Evolutionary conservation across 1,140 invertebrate genomes (phyloP).

Genomic region (Glossosoma conforme): DNA sequence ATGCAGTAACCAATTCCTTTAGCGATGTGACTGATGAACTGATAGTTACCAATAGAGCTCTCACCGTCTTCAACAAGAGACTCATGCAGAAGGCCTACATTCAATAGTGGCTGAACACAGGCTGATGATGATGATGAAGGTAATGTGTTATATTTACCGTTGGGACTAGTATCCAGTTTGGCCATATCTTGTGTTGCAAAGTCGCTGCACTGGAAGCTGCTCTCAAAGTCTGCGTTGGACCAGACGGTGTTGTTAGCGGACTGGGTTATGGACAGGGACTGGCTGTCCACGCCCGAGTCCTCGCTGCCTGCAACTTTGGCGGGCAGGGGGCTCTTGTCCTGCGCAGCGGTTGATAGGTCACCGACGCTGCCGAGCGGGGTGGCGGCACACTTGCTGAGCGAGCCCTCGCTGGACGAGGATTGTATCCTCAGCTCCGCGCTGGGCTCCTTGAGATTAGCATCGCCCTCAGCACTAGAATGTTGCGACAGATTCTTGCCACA

Average conservation of each 20-base stretch:
- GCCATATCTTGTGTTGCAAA: constrained; percentile 14
- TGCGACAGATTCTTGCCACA: constrained; percentile 11
- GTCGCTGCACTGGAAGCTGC: constrained; percentile 15
- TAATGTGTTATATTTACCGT: too few relatives aligned
- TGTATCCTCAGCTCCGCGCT: not conserved
- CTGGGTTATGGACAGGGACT: constrained; percentile 22
- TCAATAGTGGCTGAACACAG: too few relatives aligned
- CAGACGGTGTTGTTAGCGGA: constrained; percentile 17
- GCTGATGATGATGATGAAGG: too few relatives aligned
- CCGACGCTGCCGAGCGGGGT: constrained; percentile 22
- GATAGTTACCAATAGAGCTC: too few relatives aligned
- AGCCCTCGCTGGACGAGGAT: constrained; percentile 27
- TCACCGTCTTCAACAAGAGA: too few relatives aligned
- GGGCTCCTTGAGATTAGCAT: constrained; percentile 12
- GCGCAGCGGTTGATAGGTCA: constrained; percentile 9
- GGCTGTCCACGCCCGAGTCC: constrained; percentile 27
- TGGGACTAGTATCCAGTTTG: too few relatives aligned
- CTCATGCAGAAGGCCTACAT: too few relatives aligned
- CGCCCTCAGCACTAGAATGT: constrained; percentile 3
- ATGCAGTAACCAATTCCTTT: too few relatives aligned
- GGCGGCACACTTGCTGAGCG: constrained; percentile 24
- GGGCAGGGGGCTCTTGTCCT: constrained; percentile 13
- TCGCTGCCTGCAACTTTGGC: constrained; percentile 9
- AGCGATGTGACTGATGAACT: too few relatives aligned
- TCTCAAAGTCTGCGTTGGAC: constrained; percentile 16